Evolutionary conservation across 2,888 invertebrate species (phyloP), one percentile per base, ranked within the genome.

Genomic region (Dicyrtomina minuta): DNA sequence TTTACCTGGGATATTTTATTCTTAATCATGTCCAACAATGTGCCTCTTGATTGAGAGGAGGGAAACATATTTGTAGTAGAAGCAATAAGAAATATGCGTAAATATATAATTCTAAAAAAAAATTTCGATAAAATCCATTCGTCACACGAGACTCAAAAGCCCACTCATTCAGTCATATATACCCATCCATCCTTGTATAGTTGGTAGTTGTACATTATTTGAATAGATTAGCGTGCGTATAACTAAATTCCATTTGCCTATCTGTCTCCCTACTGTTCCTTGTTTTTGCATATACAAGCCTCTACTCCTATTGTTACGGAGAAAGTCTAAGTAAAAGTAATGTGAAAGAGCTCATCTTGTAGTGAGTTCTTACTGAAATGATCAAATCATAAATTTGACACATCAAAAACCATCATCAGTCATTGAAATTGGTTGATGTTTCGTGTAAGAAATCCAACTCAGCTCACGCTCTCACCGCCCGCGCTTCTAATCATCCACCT

Each of bases 391-490:
- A 72, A 69, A 53, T 71, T 72, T 70, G 70, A 72, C 69, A 70
- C 65, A 59, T 68, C 62, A 17, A 59, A 33, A 64, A 59, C 55
- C 24, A 67, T 68, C 70, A 72, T 72, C 68, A 70, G 70, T 72
- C 70, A 72, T 70, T 61, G 70, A 53, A 70, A 70, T 70, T 70
- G 51, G 60, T 72, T 53, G 26, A 72, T 70, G 61, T 64, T 70
- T 60, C 58, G 51, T 49, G 46, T 13, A 17, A 59, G 20, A n/a
- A n/a, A 55, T 15, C 55, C 17, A 55, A 24, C 62, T 20, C 26
- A 17, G 10, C 26, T 33, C 33, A 33, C 33, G 33, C 33, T 33
- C 33, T 33, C 33, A 51, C 51, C 51, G 20, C 17, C 20, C 17
- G 20, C 17, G n/a, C 33, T 8, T 33, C 33, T 17, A 33, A 49